Percentiles rank a stretch among this genome's conserved stretches.
Evolutionary conservation across 2,888 invertebrate species (phyloP).

Genomic region (Drosophila pullipes): DNA sequence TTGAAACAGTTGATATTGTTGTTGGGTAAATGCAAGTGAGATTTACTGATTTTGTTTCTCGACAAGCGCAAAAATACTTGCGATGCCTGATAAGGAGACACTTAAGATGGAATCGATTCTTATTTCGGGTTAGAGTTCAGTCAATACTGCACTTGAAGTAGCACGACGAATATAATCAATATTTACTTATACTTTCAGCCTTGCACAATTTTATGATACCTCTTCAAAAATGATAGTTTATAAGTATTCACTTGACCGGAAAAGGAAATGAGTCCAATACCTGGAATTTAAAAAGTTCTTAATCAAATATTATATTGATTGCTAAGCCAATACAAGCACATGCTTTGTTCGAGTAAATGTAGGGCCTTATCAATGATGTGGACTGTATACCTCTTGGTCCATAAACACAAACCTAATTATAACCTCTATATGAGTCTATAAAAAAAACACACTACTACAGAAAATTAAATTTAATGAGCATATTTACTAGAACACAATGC

Average conservation of each 20-base stretch:
- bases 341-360: constrained; percentile 10
- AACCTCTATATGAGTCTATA: constrained; percentile 26
- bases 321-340: neutral
- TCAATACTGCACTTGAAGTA: neutral
- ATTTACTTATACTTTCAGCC: neutral
- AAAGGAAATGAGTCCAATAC: constrained; percentile 2
- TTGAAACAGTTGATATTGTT: constrained; percentile 44
- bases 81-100: constrained; percentile 46
- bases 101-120: constrained; percentile 5
- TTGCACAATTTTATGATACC: neutral
- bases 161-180: neutral
- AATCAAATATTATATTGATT: neutral
- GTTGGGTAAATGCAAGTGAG: constrained; percentile 25
- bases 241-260: neutral
- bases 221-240: neutral
- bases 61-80: constrained; percentile 15
- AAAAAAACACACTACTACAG: constrained; percentile 25
- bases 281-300: neutral
- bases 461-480: constrained; percentile 76
- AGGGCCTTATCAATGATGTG: constrained; percentile 2
- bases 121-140: constrained; percentile 35
- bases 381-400: constrained; percentile 3
- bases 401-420: constrained; percentile 31
- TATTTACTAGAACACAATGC: constrained; percentile 64
- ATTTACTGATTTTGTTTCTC: constrained; percentile 24